phyloP scores from a whole-genome alignment of 2,797 vertebrate species.

The Epinephelus coioides region DNA sequence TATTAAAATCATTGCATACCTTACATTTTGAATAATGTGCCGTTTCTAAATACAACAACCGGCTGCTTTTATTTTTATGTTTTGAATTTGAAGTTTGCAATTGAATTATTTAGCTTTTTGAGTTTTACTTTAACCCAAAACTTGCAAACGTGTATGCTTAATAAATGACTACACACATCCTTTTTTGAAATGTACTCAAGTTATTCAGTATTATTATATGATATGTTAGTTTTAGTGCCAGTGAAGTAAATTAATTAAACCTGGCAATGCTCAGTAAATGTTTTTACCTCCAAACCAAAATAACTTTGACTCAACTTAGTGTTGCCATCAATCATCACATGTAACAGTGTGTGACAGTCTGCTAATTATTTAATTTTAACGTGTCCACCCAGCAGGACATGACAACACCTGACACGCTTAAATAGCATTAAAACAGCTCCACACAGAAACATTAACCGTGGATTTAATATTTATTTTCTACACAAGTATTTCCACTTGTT shows the following conservation, averaged over 20 bases:
- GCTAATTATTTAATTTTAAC: conserved; percentile 46
- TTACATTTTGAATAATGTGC: not conserved
- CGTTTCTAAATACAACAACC: not conserved
- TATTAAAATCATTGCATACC: not conserved
- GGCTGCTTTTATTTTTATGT: not conserved
- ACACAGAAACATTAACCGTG: not conserved
- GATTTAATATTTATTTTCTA: not conserved
- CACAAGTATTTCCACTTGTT: not conserved
- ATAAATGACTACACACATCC: no score
- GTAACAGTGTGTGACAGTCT: conserved; percentile 39
- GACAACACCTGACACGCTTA: conserved; percentile 31
- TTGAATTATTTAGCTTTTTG: no score
- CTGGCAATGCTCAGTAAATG: not conserved
- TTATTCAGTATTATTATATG: no score
- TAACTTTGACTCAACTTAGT: not conserved
- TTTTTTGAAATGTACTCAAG: not conserved
- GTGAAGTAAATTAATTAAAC: not conserved
- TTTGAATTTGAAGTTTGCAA: not conserved
- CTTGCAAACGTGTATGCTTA: rapidly evolving
- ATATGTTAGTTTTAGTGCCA: no score
- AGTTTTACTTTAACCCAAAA: not conserved
- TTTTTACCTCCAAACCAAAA: conserved; percentile 2
- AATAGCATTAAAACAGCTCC: conserved; percentile 9
- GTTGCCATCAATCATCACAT: conserved; percentile 20
- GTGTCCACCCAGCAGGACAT: conserved; percentile 40